Base-by-base conservation (phyloP, 2,797 vertebrate genomes). In the Mormyrops boulengeri region DNA sequence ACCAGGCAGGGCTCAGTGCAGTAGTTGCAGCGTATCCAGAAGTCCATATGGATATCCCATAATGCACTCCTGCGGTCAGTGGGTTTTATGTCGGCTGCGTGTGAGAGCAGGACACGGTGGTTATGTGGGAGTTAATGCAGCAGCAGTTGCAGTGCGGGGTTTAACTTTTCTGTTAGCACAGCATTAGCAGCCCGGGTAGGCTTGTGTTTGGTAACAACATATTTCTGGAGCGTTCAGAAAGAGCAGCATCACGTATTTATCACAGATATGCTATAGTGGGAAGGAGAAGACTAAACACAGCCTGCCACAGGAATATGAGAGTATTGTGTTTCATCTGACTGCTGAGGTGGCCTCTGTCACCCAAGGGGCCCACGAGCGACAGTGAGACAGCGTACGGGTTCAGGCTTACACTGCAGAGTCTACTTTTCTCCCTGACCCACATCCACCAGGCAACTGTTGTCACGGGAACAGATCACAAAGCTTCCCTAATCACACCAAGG, bases 171-270 rank as follows among this genome's bases (percentile, higher is more conserved):
- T 82, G 47, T 50, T 50, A 49, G 82, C 38, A 38, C 14, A 66
- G 57, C 52, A 85, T 60, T 89, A 49, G 53, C 38, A 7, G 26
- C 44, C 38, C 30, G 73, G 53, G 53, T 62, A 26, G 34, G 53
- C 38, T 34, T 41, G 53, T 62, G 38, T 84, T 53, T 89, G 30
- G 77, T 26, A 88, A 26, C 49, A 7, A 22, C 53, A 89, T 1
- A n/a, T 44, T 49, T 85, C 50, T 38, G 14, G 77, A 91, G 90
- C 88, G 73, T 88, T 89, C 2, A 26, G n/a, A 49, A 53, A 85
- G 5, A 87, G 89, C 66, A 77, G 85, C 87, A 3, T 14, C 2
- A 88, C 86, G 26, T 22, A 57, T 73, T 89, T 85, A 44, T 26
- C 41, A 55, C 14, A 17, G 22, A 50, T 26, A 84, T 17, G 77